Evolutionary conservation across 2,797 vertebrate genomes (phyloP).

Genomic region (Xenopus petersii): DNA sequence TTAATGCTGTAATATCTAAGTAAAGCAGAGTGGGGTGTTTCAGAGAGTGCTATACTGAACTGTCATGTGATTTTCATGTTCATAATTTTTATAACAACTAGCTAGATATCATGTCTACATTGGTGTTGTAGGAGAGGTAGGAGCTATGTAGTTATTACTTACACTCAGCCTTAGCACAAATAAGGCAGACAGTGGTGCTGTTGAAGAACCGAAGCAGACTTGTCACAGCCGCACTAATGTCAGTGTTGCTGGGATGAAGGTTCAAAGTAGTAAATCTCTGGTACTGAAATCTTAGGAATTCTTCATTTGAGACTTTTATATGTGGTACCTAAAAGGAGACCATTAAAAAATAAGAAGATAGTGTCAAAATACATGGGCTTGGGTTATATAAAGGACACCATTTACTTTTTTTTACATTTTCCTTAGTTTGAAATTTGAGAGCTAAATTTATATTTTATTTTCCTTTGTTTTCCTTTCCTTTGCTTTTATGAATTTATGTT

Average conservation of each 20-base stretch:
- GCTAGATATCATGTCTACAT: background rate
- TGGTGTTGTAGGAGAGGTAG: background rate
- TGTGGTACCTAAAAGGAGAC: slow-evolving; percentile 82
- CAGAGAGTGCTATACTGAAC: too few species aligned
- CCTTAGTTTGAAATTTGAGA: too few species aligned
- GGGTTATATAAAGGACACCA: too few species aligned
- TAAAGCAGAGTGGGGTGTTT: background rate
- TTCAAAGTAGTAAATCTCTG: slow-evolving; percentile 97
- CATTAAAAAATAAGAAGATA: background rate
- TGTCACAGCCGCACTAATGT: slow-evolving; percentile 92
- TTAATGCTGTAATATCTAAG: background rate
- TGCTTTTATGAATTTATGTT: too few species aligned
- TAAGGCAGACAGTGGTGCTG: slow-evolving; percentile 93
- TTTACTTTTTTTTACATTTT: too few species aligned
- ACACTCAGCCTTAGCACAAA: slow-evolving; percentile 98
- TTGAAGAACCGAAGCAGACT: slow-evolving; percentile 94
- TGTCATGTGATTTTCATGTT: background rate
- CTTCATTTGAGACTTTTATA: slow-evolving; percentile 95
- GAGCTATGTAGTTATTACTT: slow-evolving; percentile 60
- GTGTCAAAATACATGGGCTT: too few species aligned
- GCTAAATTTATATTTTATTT: too few species aligned
- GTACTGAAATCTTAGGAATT: slow-evolving; percentile 91
- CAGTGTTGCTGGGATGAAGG: slow-evolving; percentile 92
- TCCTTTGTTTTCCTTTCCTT: too few species aligned
- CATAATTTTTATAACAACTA: background rate